These are phyloP conservation scores for Fregata magnificens DNA, from an alignment of 2,113 vertebrate species.

Conservation along the genomic window DNA sequence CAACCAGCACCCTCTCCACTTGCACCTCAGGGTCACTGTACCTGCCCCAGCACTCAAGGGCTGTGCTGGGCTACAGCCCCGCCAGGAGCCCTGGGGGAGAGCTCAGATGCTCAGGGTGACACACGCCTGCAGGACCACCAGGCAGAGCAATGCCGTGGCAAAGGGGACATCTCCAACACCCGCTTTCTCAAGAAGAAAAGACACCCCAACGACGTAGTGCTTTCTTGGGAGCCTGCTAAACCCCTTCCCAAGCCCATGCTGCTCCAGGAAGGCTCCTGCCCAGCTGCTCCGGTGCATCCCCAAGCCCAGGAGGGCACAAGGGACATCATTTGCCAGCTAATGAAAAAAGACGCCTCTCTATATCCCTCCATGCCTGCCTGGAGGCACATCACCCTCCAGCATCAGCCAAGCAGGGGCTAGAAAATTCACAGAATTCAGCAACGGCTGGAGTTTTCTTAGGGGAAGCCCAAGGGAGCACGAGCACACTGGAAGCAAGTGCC, in stretches of 20 bases:
- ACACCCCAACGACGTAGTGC: background rate
- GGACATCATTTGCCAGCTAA: background rate
- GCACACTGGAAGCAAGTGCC: background rate
- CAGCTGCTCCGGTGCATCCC: background rate
- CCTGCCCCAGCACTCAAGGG: background rate
- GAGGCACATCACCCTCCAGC: background rate
- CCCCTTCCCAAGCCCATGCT: background rate
- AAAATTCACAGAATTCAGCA: background rate
- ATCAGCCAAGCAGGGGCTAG: background rate
- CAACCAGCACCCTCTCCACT: background rate
- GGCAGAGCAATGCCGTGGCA: fast-evolving
- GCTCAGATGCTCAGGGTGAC: background rate
- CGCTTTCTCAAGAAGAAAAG: background rate
- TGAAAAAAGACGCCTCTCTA: background rate
- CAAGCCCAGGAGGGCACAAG: background rate
- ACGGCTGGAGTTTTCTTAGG: fast-evolving
- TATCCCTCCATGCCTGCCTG: too few species aligned
- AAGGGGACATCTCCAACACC: background rate
- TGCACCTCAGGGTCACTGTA: background rate
- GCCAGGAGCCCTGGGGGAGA: background rate
- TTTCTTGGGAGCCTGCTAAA: background rate
- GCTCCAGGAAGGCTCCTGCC: background rate
- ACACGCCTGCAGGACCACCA: background rate
- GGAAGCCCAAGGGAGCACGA: background rate
- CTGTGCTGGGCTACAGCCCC: background rate